These are phyloP conservation scores for Rhineura floridana DNA, from an alignment of 2,113 vertebrate species.

Conservation along the genomic window DNA sequence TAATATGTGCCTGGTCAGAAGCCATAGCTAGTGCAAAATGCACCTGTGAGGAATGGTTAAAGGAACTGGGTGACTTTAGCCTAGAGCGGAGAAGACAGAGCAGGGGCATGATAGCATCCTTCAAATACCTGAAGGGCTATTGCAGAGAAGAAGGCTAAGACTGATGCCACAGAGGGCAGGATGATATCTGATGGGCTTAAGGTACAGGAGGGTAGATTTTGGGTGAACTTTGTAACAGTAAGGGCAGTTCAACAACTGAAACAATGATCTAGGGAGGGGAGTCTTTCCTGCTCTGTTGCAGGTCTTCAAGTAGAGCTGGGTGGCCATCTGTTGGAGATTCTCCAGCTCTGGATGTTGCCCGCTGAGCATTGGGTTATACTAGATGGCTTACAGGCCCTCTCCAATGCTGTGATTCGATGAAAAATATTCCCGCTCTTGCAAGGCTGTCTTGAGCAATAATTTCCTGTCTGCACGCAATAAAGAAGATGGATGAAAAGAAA, in stretches of 20 bases:
- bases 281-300: neutral
- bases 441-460: neutral
- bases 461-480: no score
- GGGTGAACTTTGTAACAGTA: neutral
- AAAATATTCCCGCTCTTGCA: neutral
- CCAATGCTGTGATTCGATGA: no score
- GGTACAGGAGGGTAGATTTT: no score
- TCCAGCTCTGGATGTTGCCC: no score
- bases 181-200: no score
- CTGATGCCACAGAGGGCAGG: no score
- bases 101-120: neutral
- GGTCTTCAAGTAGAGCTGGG: neutral
- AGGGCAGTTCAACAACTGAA: neutral
- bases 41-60: neutral
- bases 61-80: neutral
- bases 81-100: neutral
- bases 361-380: neutral
- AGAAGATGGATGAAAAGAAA: no score
- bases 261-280: neutral
- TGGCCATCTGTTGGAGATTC: neutral
- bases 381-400: neutral
- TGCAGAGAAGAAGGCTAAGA: no score
- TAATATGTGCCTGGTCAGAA: no score
- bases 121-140: neutral
- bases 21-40: no score